Evolutionary conservation across 2,888 invertebrate genomes (phyloP).

Genomic region (Sclerodermus sp.): DNA sequence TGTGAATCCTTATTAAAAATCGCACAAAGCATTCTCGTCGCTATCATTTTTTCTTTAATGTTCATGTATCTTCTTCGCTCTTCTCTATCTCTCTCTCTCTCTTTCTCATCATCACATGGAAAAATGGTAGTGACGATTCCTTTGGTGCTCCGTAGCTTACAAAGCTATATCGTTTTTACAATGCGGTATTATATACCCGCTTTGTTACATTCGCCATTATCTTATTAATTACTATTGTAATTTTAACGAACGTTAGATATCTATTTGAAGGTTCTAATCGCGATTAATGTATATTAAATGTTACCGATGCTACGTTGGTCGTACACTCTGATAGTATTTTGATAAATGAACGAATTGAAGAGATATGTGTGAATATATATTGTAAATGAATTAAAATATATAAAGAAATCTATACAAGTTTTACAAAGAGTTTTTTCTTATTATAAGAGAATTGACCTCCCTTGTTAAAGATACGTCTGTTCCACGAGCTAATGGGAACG

Average conservation of each 20-base stretch:
- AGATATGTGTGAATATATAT: constrained; percentile 15
- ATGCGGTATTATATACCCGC: constrained; percentile 10
- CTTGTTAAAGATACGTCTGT: no score
- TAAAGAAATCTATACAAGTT: neutral
- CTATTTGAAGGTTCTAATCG: constrained; percentile 16
- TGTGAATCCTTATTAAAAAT: no score
- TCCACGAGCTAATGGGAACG: no score
- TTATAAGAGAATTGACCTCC: no score
- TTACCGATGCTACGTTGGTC: constrained; percentile 20
- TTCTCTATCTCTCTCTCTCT: no score
- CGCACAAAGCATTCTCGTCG: no score
- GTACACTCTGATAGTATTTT: constrained; percentile 36
- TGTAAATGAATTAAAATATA: constrained; percentile 11
- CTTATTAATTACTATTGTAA: constrained; percentile 19
- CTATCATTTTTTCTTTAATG: no score
- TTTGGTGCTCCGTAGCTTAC: no score
- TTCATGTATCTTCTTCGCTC: no score
- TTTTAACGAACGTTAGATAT: constrained; percentile 9
- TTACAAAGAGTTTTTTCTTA: no score
- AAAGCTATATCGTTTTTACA: neutral
- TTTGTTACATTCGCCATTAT: constrained; percentile 19
- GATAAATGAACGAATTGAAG: constrained; percentile 24
- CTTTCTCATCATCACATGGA: no score
- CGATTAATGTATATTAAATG: constrained; percentile 15
- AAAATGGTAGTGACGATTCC: no score